Evolutionary conservation across 2,888 invertebrate species (phyloP).

Genomic region (Caenorhabditis sp.): DNA sequence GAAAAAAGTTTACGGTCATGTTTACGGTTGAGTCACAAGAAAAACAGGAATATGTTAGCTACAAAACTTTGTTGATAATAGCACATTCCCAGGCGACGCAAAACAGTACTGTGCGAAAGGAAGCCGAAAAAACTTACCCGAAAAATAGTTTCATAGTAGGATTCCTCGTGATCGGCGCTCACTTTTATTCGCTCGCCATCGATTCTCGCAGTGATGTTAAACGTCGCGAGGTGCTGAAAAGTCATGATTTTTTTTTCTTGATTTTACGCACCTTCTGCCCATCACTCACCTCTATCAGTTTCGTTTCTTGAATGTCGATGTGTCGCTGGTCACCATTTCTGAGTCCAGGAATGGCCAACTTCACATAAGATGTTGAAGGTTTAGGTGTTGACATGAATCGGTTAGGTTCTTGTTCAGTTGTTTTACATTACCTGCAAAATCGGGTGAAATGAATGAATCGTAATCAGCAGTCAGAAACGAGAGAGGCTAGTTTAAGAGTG

Average conservation of each 20-base stretch:
- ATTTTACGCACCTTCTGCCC: neutral
- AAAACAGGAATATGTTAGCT: too few species aligned
- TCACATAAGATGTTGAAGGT: conserved; percentile 13
- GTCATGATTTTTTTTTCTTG: neutral
- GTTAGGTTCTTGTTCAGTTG: neutral
- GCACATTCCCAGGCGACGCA: too few species aligned
- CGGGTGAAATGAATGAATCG: neutral
- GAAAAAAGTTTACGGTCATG: neutral
- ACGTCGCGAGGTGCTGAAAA: neutral
- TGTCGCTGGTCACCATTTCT: conserved; percentile 4
- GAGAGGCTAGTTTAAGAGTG: neutral
- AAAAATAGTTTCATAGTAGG: conserved; percentile 20
- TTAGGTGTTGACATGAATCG: neutral
- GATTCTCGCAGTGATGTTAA: neutral
- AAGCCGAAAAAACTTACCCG: neutral
- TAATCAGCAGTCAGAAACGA: neutral
- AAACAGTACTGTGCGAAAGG: too few species aligned
- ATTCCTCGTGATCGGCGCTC: conserved; percentile 22
- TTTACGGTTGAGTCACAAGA: too few species aligned
- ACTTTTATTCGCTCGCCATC: conserved; percentile 29
- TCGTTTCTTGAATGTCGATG: neutral
- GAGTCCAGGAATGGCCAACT: conserved; percentile 19
- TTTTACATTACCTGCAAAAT: conserved; percentile 28
- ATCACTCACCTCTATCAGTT: neutral
- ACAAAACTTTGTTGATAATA: neutral